A percentile compares a stretch with the other conserved stretches of the same genome.
Evolutionary conservation across 1,140 invertebrate species (phyloP).

Genomic region (Musca vetustissima): DNA sequence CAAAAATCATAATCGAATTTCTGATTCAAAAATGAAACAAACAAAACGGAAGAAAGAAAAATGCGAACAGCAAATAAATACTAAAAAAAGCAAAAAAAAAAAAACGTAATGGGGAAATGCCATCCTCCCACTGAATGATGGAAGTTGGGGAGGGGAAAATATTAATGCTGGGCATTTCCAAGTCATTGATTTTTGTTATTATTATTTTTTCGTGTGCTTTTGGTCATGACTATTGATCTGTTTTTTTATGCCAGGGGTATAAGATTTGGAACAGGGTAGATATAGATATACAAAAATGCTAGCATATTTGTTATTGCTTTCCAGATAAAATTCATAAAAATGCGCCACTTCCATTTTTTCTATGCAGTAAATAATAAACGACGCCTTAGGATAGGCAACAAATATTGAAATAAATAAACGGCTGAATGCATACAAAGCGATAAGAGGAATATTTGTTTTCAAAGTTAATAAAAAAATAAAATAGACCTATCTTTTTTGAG

Average conservation of each 20-base stretch:
- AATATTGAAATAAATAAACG: conserved; percentile 23
- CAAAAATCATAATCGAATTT: conserved; percentile 14
- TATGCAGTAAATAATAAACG: conserved; percentile 4
- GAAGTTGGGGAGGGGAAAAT: neutral
- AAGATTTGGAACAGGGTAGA: too few relatives aligned
- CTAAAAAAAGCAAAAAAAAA: neutral
- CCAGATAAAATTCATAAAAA: too few relatives aligned
- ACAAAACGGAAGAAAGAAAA: conserved; percentile 1
- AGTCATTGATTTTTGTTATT: conserved; percentile 51
- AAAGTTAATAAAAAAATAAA: too few relatives aligned
- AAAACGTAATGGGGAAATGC: neutral
- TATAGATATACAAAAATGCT: conserved; percentile 5
- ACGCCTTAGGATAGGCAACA: conserved; percentile 12
- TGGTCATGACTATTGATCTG: conserved; percentile 4
- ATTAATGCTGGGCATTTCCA: conserved; percentile 42
- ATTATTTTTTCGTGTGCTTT: conserved; percentile 23
- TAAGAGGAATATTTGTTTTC: too few relatives aligned
- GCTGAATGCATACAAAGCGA: neutral
- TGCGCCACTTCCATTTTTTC: too few relatives aligned
- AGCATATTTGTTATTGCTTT: too few relatives aligned
- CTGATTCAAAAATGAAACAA: neutral
- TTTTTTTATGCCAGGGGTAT: neutral
- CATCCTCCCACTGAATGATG: neutral
- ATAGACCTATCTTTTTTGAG: too few relatives aligned
- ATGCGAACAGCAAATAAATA: neutral